Conservation (phyloP, 2,113 vertebrate species). For the Mormoops blainvillei region DNA sequence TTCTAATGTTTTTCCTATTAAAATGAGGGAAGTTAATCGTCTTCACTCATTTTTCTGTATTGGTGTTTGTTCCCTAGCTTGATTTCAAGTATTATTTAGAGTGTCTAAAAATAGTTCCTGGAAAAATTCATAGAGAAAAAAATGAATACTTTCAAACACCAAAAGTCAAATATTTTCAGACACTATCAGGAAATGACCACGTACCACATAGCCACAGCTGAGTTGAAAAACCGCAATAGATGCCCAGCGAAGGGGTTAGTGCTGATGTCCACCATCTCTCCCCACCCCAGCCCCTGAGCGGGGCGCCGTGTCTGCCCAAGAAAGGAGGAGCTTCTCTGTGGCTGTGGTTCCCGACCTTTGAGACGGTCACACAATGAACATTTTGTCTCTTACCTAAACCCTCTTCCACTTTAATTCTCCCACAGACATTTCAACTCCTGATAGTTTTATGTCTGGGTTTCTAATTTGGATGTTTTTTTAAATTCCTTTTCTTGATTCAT, state of each 20-base stretch:
- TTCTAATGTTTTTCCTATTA: not conserved
- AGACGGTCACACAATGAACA: not conserved
- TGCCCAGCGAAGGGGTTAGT: no score
- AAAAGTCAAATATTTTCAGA: not conserved
- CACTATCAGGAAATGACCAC: not conserved
- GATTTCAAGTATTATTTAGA: not conserved
- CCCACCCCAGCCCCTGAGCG: no score
- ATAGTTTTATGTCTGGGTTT: not conserved
- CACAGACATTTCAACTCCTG: not conserved
- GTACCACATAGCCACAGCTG: not conserved
- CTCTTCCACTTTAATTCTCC: not conserved
- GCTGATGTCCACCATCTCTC: not conserved
- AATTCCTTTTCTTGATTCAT: not conserved
- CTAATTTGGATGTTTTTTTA: not conserved
- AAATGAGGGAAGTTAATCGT: not conserved
- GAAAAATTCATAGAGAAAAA: not conserved
- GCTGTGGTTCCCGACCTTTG: not conserved
- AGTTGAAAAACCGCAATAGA: not conserved
- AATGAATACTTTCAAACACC: not conserved
- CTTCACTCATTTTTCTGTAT: not conserved
- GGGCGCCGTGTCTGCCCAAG: no score
- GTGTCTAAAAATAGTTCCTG: not conserved
- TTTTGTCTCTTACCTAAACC: not conserved
- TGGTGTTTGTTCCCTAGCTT: not conserved
- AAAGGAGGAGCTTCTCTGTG: not conserved